Evolutionary conservation across 2,113 vertebrate species (phyloP), one percentile per base, ranked within the genome.

Genomic region (Pogona vitticeps): DNA sequence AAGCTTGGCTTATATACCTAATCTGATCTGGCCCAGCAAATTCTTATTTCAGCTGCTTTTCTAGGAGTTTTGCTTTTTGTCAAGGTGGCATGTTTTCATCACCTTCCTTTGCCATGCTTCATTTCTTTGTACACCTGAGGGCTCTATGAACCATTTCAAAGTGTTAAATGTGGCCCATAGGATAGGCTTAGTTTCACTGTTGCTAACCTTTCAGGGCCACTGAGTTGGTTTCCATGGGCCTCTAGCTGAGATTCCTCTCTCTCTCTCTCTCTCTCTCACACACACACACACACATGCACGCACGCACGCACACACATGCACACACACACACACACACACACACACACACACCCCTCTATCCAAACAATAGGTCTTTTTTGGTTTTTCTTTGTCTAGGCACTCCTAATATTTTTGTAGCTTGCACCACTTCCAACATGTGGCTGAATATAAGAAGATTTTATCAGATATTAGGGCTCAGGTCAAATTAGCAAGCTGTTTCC

Each of bases 91-190:
- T 82, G 31, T 76, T 76, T 76, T 76, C 42, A 76, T 36, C 28
- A 2, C 86, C 40, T 82, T 65, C 26, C 59, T 76, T 33, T 65
- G 71, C 52, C 80, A 40, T 1, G 28, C 13, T 40, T 58, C 78
- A 84, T 58, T 80, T 80, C 70, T 65, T 58, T 68, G 46, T 80
- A n/a, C 76, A 65, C 28, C 42, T 85, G 46, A 82, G 71, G 71
- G 28, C 82, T 70, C 78, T 68, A 21, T 76, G 71, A 82, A 36
- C 52, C 46, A 42, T 36, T 82, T 26, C 59, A 33, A 46, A 75
- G 52, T 15, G 71, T 28, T 81, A 59, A 65, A 28, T 33, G 21
- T 31, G 36, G n/a, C 59, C 83, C 28, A 33, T 2, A 20, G 33
- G 28, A 6, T 70, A 3, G 68, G 82, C n/a, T 67, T 82, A 59